Base-by-base conservation (phyloP, 2,888 invertebrate genomes). In the Pedicia rivosa region DNA sequence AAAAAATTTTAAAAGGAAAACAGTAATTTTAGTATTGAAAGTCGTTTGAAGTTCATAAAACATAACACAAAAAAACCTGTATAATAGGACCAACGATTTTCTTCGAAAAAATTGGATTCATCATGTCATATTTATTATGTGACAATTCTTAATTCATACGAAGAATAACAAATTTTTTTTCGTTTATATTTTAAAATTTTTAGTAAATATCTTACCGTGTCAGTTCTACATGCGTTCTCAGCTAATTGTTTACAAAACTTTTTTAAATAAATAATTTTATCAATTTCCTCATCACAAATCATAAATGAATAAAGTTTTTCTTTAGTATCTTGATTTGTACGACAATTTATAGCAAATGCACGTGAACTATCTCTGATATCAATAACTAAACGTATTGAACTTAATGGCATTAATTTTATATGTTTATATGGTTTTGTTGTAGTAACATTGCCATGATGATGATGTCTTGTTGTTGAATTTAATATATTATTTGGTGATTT, bases 181-280 rank as follows among this genome's bases (percentile, higher is more conserved):
- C n/a, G n/a, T 38, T 17, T 27, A 16, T 15, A 20, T 31, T 34
- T 12, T 20, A 36, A 33, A 13, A 15, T 31, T 28, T 25, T 25
- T 24, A n/a, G 6, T 9, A 36, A 38, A 37, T 38, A 28, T 50
- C 79, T 72, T 63, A 91, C 90, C 54, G 87, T 80, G 68, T 92
- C 91, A 47, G 91, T 79, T 57, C 87, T 78, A 63, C 91, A 92
- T 47, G 87, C 78, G 46, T 84, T 84, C 55, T 87, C 87, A 30
- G 91, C 91, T 72, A 91, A 83, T 60, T 87, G 84, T 53, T 86
- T 74, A 55, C 90, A 88, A 43, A 94, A 67, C 43, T 74, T 77
- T 46, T 77, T 75, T 47, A 94, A 69, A 62, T 90, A 88, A 46
- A 73, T 69, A 31, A 70, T 64, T 63, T 92, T 92, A 58, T 82